Percentiles rank a stretch among this genome's conserved stretches.
phyloP scores from a whole-genome alignment of 2,113 vertebrate genomes.

The Rhinoderma darwinii region DNA sequence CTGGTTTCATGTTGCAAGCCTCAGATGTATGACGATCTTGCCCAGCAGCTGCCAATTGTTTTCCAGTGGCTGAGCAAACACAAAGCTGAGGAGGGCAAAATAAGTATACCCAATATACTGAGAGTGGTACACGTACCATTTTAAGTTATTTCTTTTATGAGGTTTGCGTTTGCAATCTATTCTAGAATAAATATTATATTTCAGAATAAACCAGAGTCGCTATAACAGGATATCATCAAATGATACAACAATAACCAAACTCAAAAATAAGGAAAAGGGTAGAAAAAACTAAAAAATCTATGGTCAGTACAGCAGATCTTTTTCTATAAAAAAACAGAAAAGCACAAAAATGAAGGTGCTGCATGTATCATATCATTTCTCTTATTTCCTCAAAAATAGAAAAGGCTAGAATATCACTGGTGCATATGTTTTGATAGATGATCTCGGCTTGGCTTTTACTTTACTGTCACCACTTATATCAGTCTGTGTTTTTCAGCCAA shows the following conservation, averaged over 20 bases:
- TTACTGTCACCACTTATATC: background rate
- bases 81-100: slow-evolving; percentile 3
- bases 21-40: slow-evolving; percentile 23
- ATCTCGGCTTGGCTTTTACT: background rate
- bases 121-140: background rate
- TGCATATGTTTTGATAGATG: background rate
- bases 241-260: background rate
- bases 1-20: slow-evolving; percentile 30
- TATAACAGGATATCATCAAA: background rate
- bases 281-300: background rate
- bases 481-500: background rate
- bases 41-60: slow-evolving; percentile 50
- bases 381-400: background rate
- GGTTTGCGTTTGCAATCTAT: background rate
- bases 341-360: background rate
- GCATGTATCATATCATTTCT: background rate
- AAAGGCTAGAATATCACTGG: background rate
- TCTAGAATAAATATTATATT: background rate
- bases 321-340: background rate
- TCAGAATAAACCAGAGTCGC: background rate
- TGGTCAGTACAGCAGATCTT: background rate
- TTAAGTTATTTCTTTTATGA: background rate
- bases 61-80: slow-evolving; percentile 47
- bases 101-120: background rate
- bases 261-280: background rate